Evolutionary conservation across 2,888 invertebrate species (phyloP), one percentile per base, ranked within the genome.

Genomic region (Stictocephala bisonia): DNA sequence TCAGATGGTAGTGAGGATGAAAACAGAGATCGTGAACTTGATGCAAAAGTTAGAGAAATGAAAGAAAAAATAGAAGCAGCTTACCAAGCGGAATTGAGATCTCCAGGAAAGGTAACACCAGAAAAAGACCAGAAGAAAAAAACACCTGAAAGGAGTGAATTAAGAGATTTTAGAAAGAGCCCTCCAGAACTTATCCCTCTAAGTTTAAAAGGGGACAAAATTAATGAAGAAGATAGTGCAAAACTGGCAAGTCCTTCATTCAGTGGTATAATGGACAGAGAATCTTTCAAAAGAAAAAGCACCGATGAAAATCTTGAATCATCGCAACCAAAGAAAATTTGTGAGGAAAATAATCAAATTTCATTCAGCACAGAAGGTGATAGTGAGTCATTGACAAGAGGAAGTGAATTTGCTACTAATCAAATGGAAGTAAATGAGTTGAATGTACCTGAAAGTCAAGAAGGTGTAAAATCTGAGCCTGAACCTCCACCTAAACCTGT

Each of bases 371-470:
- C 31, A 72, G 60, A 9, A 11, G 35, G 22, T 1, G 20, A 27
- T 20, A 35, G 3, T 22, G 35, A 60, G 1, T 41, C 24, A 22
- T 15, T 75, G 73, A 22, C 64, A 73, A 53, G 68, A 69, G 26
- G 77, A 73, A 40, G 77, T 74, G 50, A 75, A 64, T 24, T 74
- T 75, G 1, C n/a, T n/a, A n/a, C n/a, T n/a, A 75, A 74, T 26
- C 64, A 73, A 53, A 69, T 71, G 26, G 77, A 73, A 40, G 77
- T 74, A 50, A 75, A 64, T 24, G 11, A 29, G 2, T 13, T 20
- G 24, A 20, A 35, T 18, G 64, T 41, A 44, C 41, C 41, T 3
- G 40, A 24, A 4, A n/a, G 22, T 22, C 20, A 35, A 60, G 31
- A 29, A 31, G 64, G 44, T 41, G 40, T 40, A 3, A 64, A 44